A percentile compares a stretch with the other conserved stretches of the same genome.
phyloP scores from a whole-genome alignment of 2,113 vertebrate genomes.

The Turdus rufiventris region DNA sequence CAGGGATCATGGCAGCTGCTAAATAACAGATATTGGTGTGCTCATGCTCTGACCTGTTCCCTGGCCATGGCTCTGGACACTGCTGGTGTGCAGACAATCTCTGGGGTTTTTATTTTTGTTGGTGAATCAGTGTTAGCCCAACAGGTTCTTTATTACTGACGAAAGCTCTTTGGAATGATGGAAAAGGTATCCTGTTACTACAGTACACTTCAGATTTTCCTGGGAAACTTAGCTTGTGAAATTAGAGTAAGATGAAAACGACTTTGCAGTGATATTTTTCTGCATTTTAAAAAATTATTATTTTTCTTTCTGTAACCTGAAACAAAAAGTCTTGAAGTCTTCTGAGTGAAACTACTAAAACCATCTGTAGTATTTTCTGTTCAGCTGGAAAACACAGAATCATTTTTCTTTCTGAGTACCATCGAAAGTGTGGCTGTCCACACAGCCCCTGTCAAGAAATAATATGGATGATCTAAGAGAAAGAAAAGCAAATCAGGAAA shows the following conservation, averaged over 20 bases:
- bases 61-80: not conserved
- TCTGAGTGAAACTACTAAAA: not conserved
- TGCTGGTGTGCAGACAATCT: not conserved
- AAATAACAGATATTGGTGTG: not conserved
- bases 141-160: not conserved
- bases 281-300: not conserved
- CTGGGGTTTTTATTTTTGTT: not conserved
- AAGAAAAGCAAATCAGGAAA: conserved; percentile 67
- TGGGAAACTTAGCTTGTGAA: conserved; percentile 5
- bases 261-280: not conserved
- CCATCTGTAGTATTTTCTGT: not conserved
- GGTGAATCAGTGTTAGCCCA: not conserved
- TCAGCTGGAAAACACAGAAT: not conserved
- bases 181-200: conserved; percentile 16
- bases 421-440: conserved; percentile 47
- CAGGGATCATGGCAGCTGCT: not conserved
- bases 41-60: not conserved
- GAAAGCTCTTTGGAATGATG: not conserved
- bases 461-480: conserved; percentile 52
- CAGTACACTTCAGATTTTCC: not conserved
- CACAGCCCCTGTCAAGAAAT: conserved; percentile 41
- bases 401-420: conserved; percentile 3
- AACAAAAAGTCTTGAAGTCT: not conserved
- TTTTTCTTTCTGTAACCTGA: not conserved
- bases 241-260: not conserved